Evolutionary conservation across 2,888 invertebrate species (phyloP).

Genomic region (Stenchaetothrips biformis): DNA sequence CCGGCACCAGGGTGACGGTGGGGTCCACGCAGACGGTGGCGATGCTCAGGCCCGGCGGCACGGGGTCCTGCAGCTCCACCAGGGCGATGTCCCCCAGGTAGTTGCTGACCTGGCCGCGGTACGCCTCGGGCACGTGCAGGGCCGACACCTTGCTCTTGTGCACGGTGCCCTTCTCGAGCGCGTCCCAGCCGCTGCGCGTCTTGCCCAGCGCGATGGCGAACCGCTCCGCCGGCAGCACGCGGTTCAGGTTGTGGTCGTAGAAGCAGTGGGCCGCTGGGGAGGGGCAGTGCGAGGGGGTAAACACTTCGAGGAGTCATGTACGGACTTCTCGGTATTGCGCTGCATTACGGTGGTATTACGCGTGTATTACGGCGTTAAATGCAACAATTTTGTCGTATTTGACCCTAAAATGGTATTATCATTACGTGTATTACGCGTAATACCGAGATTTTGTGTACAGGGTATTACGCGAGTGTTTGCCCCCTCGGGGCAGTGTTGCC

Average conservation of each 20-base stretch:
- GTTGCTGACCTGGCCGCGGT: conserved; percentile 13
- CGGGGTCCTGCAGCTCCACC: conserved; percentile 6
- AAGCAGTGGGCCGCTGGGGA: conserved; percentile 3
- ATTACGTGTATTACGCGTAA: too few species aligned
- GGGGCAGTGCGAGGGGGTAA: background rate
- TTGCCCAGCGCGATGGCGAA: conserved; percentile 12
- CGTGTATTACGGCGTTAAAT: too few species aligned
- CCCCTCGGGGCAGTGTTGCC: too few species aligned
- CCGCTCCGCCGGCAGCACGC: conserved; percentile 1
- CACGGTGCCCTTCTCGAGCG: background rate
- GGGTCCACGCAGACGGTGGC: conserved; percentile 4
- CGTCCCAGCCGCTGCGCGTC: background rate
- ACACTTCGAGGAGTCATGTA: too few species aligned
- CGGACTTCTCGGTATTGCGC: too few species aligned
- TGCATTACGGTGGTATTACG: too few species aligned
- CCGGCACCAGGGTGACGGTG: background rate
- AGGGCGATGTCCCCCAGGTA: conserved; percentile 9
- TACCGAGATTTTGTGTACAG: too few species aligned
- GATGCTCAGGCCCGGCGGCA: background rate
- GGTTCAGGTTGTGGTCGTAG: conserved; percentile 20
- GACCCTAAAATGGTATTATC: too few species aligned
- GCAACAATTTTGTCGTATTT: too few species aligned
- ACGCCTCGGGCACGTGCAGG: background rate
- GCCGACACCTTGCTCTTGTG: conserved; percentile 18
- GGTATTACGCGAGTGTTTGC: too few species aligned